A percentile compares a stretch with the other conserved stretches of the same genome.
These are phyloP conservation scores for Amphiduros pacificus DNA, from an alignment of 2,888 invertebrate species.

Conservation along the genomic window DNA sequence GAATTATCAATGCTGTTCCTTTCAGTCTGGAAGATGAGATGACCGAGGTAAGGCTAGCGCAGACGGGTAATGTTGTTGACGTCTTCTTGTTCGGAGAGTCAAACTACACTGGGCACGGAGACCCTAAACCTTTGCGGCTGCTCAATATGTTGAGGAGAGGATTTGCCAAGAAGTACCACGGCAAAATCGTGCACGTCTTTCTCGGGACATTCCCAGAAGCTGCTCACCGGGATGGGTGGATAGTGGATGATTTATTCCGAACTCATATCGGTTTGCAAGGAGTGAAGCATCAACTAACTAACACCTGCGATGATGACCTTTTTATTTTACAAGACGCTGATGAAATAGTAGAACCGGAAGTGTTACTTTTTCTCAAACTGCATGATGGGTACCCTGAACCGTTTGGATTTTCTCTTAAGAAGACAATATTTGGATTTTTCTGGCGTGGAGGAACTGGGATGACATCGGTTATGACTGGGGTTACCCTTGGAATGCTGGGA, in stretches of 20 bases:
- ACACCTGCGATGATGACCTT: background rate
- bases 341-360: background rate
- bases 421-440: background rate
- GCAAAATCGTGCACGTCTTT: background rate
- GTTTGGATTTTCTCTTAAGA: background rate
- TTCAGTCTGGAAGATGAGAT: background rate
- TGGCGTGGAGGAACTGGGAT: background rate
- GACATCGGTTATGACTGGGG: background rate
- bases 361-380: constrained; percentile 1
- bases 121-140: background rate
- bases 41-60: background rate
- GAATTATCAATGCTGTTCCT: background rate
- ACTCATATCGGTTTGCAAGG: background rate
- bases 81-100: constrained; percentile 6
- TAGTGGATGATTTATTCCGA: background rate
- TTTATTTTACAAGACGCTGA: constrained; percentile 1
- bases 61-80: background rate
- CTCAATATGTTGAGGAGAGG: background rate
- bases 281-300: background rate
- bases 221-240: constrained; percentile 2
- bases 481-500: constrained; percentile 1
- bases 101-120: constrained; percentile 4
- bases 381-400: constrained; percentile 2
- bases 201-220: background rate
- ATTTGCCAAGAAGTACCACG: background rate